These are phyloP conservation scores for Aleiodes leptofemur DNA, from an alignment of 2,888 invertebrate species.

Conservation along the genomic window DNA sequence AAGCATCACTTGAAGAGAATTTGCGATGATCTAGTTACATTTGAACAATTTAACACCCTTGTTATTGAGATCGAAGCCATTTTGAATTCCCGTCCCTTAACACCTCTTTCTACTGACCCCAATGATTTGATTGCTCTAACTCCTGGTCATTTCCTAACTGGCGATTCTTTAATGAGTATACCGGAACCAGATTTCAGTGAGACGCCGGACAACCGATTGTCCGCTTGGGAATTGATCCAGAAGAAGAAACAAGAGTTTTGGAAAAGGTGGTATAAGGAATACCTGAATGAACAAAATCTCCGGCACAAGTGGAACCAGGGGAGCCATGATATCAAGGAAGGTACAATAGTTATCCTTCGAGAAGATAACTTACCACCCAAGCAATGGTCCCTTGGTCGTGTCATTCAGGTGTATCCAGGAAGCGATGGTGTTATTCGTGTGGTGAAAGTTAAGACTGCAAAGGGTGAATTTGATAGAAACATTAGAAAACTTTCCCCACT, in stretches of 20 bases:
- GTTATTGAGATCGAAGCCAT: slow-evolving; percentile 48
- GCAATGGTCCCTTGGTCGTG: slow-evolving; percentile 42
- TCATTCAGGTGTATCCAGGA: slow-evolving; percentile 41
- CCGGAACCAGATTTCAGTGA: slow-evolving; percentile 41
- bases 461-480: slow-evolving; percentile 46
- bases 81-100: slow-evolving; percentile 48
- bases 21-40: slow-evolving; percentile 36
- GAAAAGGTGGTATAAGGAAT: slow-evolving; percentile 49
- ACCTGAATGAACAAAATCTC: slow-evolving; percentile 42
- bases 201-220: slow-evolving; percentile 51
- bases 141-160: slow-evolving; percentile 50
- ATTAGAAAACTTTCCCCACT: background rate
- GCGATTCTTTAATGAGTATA: slow-evolving; percentile 46
- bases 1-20: slow-evolving; percentile 55
- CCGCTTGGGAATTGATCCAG: slow-evolving; percentile 48
- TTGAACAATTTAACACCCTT: slow-evolving; percentile 53
- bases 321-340: slow-evolving; percentile 36
- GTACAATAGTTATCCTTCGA: slow-evolving; percentile 44
- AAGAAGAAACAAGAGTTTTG: slow-evolving; percentile 49
- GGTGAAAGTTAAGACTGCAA: slow-evolving; percentile 53
- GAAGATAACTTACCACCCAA: slow-evolving; percentile 48
- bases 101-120: slow-evolving; percentile 44
- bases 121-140: slow-evolving; percentile 42
- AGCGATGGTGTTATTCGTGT: slow-evolving; percentile 51
- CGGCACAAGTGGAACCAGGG: slow-evolving; percentile 42